Percentiles rank a stretch among this genome's conserved stretches.
Evolutionary conservation across 2,888 invertebrate species (phyloP).

Genomic region (Odontocerum albicorne): DNA sequence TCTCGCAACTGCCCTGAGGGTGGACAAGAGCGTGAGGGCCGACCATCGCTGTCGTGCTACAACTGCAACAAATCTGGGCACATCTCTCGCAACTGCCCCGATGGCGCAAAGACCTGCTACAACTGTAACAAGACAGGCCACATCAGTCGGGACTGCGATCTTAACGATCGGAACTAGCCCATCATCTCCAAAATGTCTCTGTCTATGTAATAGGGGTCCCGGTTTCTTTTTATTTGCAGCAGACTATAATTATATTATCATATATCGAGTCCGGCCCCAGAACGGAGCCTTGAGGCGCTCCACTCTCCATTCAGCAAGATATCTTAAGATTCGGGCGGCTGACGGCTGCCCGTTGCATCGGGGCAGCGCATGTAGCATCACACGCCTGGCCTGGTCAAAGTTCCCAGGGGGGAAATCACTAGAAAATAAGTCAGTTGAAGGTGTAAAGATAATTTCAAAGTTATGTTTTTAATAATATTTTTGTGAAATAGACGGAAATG

Average conservation of each 20-base stretch:
- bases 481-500: slow-evolving; percentile 45
- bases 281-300: too few relatives aligned
- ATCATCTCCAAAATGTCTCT: slow-evolving; percentile 37
- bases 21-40: slow-evolving; percentile 57
- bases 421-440: slow-evolving; percentile 46
- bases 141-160: slow-evolving; percentile 88
- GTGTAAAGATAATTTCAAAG: slow-evolving; percentile 44
- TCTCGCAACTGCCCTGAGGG: slow-evolving; percentile 83
- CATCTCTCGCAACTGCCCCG: slow-evolving; percentile 71
- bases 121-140: slow-evolving; percentile 90
- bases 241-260: too few relatives aligned
- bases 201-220: slow-evolving; percentile 33
- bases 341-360: slow-evolving; percentile 44
- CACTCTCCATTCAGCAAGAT: slow-evolving; percentile 17
- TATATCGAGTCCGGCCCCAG: too few relatives aligned
- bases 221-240: slow-evolving; percentile 27
- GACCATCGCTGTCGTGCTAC: slow-evolving; percentile 75
- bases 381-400: slow-evolving; percentile 4
- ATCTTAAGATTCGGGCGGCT: slow-evolving; percentile 5
- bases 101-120: slow-evolving; percentile 88
- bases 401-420: slow-evolving; percentile 29
- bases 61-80: slow-evolving; percentile 94
- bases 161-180: slow-evolving; percentile 68
- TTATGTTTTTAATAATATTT: slow-evolving; percentile 48
- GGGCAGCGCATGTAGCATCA: slow-evolving; percentile 39